Conservation (phyloP, 2,113 vertebrate species). For the Perccottus glenii region DNA sequence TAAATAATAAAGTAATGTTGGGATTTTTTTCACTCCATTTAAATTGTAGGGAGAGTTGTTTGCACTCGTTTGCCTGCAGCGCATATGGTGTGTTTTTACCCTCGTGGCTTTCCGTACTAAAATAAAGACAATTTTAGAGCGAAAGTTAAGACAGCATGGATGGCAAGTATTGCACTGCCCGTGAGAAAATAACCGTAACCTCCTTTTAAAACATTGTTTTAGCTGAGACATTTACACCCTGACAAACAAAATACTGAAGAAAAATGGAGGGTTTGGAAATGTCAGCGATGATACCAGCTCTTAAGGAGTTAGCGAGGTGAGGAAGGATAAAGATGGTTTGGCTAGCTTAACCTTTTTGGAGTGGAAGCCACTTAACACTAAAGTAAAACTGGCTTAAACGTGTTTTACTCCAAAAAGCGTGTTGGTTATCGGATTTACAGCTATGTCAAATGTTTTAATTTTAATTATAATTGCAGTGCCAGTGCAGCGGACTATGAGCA, state of each 20-base stretch:
- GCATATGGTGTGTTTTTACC: background rate
- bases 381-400: too few relatives aligned
- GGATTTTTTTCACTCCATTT: too few relatives aligned
- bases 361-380: background rate
- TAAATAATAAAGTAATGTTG: too few relatives aligned
- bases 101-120: constrained; percentile 50
- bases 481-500: constrained; percentile 85
- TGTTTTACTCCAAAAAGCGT: background rate
- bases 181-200: background rate
- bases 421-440: background rate
- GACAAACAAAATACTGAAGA: background rate
- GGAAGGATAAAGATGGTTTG: constrained; percentile 20
- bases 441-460: background rate
- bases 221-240: background rate
- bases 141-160: constrained; percentile 56
- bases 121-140: constrained; percentile 63
- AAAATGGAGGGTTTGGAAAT: constrained; percentile 87
- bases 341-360: background rate
- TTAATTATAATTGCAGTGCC: constrained; percentile 79
- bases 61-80: background rate
- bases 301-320: constrained; percentile 91
- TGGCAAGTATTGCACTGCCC: rapidly evolving
- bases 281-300: constrained; percentile 95
- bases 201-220: rapidly evolving
- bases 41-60: constrained; percentile 4